Percentiles rank a stretch among this genome's conserved stretches.
phyloP scores from a whole-genome alignment of 1,140 invertebrate genomes.

The Thaumetopoea pityocampa region DNA sequence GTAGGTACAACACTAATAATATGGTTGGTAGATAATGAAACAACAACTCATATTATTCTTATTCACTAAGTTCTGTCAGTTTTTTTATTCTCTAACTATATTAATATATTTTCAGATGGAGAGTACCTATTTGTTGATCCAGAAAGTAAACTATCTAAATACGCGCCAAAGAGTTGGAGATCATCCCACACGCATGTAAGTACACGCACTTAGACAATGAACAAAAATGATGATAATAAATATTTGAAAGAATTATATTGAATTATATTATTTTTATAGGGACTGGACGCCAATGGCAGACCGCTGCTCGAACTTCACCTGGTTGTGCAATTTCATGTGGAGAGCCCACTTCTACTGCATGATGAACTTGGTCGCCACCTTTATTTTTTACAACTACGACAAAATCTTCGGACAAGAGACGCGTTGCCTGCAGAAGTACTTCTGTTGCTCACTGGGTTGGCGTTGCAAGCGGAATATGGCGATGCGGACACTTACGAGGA shows the following conservation, averaged over 20 bases:
- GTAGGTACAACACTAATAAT: not conserved
- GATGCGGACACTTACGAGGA: slow-evolving; percentile 79
- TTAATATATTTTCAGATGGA: slow-evolving; percentile 84
- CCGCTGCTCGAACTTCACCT: slow-evolving; percentile 93
- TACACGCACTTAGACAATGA: slow-evolving; percentile 24
- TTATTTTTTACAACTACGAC: slow-evolving; percentile 94
- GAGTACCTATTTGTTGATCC: slow-evolving; percentile 96
- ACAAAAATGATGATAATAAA: not conserved
- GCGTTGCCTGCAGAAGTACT: slow-evolving; percentile 81
- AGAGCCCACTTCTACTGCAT: slow-evolving; percentile 89
- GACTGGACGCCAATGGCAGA: slow-evolving; percentile 91
- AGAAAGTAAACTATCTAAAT: slow-evolving; percentile 96
- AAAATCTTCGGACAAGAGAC: slow-evolving; percentile 87
- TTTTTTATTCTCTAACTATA: slow-evolving; percentile 2
- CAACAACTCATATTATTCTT: not conserved
- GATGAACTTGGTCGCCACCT: slow-evolving; percentile 93
- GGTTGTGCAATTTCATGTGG: slow-evolving; percentile 96
- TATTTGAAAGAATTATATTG: not conserved
- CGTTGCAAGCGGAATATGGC: slow-evolving; percentile 93
- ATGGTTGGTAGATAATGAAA: not conserved
- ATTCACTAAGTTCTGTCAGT: too few species aligned
- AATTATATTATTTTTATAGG: slow-evolving; percentile 78
- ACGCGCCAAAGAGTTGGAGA: slow-evolving; percentile 96
- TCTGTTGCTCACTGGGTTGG: slow-evolving; percentile 89
- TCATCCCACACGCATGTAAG: slow-evolving; percentile 94